These are phyloP conservation scores for Himalopsyche kuldschensis DNA, from an alignment of 2,888 invertebrate species.

Conservation along the genomic window DNA sequence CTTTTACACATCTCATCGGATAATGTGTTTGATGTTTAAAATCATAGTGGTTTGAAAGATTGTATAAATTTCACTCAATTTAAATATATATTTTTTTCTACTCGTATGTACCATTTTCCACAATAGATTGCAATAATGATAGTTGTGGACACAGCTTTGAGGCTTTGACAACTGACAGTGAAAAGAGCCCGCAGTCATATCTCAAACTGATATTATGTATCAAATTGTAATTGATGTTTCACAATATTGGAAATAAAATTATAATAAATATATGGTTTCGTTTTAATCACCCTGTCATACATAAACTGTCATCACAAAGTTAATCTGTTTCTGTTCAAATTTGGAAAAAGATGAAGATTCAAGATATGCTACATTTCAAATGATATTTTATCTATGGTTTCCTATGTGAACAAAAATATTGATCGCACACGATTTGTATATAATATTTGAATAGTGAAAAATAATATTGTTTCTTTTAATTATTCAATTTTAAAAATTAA, in stretches of 20 bases:
- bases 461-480: too few species aligned
- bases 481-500: too few species aligned
- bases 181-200: slow-evolving; percentile 17
- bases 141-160: slow-evolving; percentile 1
- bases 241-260: slow-evolving; percentile 30
- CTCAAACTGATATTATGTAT: slow-evolving; percentile 28
- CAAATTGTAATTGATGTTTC: slow-evolving; percentile 30
- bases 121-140: background rate
- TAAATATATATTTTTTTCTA: slow-evolving; percentile 1
- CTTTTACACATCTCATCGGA: background rate
- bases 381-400: too few species aligned
- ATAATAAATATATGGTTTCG: slow-evolving; percentile 2
- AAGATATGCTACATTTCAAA: too few species aligned
- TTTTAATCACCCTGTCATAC: background rate
- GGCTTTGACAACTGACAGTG: slow-evolving; percentile 1
- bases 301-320: background rate
- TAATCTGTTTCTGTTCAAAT: too few species aligned
- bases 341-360: too few species aligned
- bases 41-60: background rate
- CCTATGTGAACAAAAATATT: too few species aligned
- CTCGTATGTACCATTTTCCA: background rate
- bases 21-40: background rate
- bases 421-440: too few species aligned
- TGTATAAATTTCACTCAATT: background rate
- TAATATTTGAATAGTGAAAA: too few species aligned